Evolutionary conservation across 2,113 vertebrate genomes (phyloP).

Genomic region (Clarias batrachus): DNA sequence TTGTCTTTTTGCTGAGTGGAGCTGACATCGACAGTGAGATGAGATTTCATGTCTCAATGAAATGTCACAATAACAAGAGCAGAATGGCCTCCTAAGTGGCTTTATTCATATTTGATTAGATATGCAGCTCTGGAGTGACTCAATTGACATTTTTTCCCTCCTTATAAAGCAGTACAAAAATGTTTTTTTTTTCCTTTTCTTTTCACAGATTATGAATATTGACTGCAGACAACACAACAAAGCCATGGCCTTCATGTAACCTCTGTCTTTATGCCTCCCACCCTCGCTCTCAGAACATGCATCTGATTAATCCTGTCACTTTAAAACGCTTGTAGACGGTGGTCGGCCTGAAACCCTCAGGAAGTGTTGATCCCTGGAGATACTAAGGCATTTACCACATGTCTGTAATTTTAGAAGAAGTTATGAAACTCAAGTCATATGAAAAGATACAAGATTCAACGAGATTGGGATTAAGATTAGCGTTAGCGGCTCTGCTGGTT

Average conservation of each 20-base stretch:
- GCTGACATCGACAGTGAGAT: conserved; percentile 52
- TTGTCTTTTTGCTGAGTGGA: conserved; percentile 79
- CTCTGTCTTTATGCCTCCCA: neutral
- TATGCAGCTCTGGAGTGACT: conserved; percentile 28
- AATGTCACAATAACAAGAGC: conserved; percentile 59
- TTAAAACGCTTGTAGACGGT: neutral
- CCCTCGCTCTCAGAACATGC: neutral
- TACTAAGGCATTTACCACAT: neutral
- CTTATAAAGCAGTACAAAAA: neutral
- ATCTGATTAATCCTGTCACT: neutral
- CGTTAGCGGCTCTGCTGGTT: neutral
- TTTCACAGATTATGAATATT: conserved; percentile 2
- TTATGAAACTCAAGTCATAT: neutral
- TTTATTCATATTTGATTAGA: conserved; percentile 39
- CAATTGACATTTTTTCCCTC: neutral
- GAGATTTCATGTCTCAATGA: conserved; percentile 59
- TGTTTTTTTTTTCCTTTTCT: neutral
- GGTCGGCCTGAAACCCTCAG: no score
- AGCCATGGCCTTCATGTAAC: neutral
- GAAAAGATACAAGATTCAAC: neutral
- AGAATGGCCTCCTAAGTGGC: conserved; percentile 53
- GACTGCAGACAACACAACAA: conserved; percentile 17
- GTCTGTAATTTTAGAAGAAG: neutral
- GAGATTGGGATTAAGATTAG: neutral
- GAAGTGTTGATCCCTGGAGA: no score